Conservation (phyloP, 2,888 invertebrate genomes). For the Philaethria dido region DNA sequence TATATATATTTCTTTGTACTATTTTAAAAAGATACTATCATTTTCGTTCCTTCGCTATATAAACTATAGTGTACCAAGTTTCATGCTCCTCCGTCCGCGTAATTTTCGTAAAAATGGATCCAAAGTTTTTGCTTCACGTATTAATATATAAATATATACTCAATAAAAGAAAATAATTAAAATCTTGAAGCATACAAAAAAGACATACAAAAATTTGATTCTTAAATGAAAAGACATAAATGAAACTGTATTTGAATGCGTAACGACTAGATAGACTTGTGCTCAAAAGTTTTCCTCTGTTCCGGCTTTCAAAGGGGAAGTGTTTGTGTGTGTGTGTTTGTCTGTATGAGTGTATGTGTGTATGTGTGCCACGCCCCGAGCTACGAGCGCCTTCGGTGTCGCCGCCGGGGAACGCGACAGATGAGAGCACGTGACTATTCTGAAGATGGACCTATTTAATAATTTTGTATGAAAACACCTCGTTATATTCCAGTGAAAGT, state of each 20-base stretch:
- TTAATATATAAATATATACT: no score
- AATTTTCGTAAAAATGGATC: no score
- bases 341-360: conserved; percentile 50
- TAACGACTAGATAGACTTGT: conserved; percentile 34
- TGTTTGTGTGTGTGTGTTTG: conserved; percentile 32
- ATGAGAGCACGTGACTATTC: conserved; percentile 53
- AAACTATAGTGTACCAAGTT: no score
- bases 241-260: conserved; percentile 29
- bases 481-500: conserved; percentile 1
- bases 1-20: no score
- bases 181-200: not conserved
- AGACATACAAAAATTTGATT: conserved; percentile 1
- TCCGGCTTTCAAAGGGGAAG: conserved; percentile 39
- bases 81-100: no score
- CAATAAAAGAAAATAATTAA: not conserved
- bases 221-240: conserved; percentile 24
- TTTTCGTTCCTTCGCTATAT: no score
- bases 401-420: conserved; percentile 55
- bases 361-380: conserved; percentile 70
- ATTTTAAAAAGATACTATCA: no score
- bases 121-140: no score
- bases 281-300: conserved; percentile 42
- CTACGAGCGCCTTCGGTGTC: conserved; percentile 66
- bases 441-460: conserved; percentile 32
- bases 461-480: conserved; percentile 13